phyloP scores from a whole-genome alignment of 2,888 invertebrate species.

The Drosophila histrio region DNA sequence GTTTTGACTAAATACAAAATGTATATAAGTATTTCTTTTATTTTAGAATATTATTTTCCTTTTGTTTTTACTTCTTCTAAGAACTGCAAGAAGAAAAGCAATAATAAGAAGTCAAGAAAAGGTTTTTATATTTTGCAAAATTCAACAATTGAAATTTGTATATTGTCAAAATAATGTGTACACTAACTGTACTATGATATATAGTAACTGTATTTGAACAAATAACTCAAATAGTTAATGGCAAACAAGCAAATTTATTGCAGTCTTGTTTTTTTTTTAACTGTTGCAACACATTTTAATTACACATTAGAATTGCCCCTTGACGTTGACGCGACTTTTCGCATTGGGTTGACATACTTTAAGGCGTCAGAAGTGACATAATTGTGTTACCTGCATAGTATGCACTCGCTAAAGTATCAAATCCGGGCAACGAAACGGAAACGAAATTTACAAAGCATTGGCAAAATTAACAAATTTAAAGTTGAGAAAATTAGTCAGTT shows the following conservation, averaged over 20 bases:
- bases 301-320: constrained; percentile 13
- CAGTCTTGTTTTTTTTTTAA: neutral
- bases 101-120: no score
- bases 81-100: no score
- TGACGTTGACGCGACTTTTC: constrained; percentile 13
- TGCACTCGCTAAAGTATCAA: constrained; percentile 6
- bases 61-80: no score
- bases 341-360: constrained; percentile 35
- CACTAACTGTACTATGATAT: no score
- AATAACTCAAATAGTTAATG: constrained; percentile 21
- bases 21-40: no score
- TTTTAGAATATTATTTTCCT: no score
- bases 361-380: constrained; percentile 21
- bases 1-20: no score
- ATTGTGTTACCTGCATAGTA: constrained; percentile 27
- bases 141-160: no score
- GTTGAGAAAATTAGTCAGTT: constrained; percentile 8
- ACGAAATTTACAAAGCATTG: constrained; percentile 7
- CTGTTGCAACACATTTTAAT: constrained; percentile 34
- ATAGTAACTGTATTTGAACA: neutral
- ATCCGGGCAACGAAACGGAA: constrained; percentile 16
- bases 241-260: constrained; percentile 5
- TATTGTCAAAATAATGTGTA: no score
- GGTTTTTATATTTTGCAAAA: no score
- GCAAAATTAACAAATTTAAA: constrained; percentile 13